phyloP scores from a whole-genome alignment of 2,113 vertebrate genomes.

The Cardinalis cardinalis region DNA sequence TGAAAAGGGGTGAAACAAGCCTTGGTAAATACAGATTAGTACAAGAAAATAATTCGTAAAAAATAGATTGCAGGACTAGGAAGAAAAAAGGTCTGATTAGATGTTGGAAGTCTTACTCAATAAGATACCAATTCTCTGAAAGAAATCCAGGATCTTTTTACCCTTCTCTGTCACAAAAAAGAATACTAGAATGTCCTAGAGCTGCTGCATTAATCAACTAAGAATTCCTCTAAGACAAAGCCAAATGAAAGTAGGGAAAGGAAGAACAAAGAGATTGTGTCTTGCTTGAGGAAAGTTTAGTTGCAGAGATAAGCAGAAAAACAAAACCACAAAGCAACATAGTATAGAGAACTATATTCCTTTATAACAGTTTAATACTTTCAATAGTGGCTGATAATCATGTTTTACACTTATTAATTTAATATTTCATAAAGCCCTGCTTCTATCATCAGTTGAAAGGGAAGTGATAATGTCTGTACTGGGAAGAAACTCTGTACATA shows the following conservation, averaged over 20 bases:
- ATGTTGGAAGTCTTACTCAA: neutral
- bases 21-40: neutral
- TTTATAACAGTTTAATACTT: neutral
- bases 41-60: neutral
- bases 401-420: slow-evolving; percentile 15
- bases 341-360: neutral
- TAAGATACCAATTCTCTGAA: neutral
- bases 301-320: neutral
- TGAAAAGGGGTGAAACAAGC: neutral
- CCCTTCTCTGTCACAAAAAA: neutral
- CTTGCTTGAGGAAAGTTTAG: neutral
- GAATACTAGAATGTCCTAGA: neutral
- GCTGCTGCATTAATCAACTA: neutral
- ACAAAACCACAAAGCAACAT: neutral
- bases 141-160: neutral
- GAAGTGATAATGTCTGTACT: slow-evolving; percentile 52
- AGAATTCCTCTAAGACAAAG: neutral
- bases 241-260: neutral
- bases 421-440: slow-evolving; percentile 17
- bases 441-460: slow-evolving; percentile 40
- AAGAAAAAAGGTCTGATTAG: neutral
- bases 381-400: neutral
- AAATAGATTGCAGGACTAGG: neutral
- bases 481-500: slow-evolving; percentile 68
- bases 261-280: neutral